These are phyloP conservation scores for Sebastes vulpes DNA, from an alignment of 2,797 vertebrate species.

Conservation along the genomic window DNA sequence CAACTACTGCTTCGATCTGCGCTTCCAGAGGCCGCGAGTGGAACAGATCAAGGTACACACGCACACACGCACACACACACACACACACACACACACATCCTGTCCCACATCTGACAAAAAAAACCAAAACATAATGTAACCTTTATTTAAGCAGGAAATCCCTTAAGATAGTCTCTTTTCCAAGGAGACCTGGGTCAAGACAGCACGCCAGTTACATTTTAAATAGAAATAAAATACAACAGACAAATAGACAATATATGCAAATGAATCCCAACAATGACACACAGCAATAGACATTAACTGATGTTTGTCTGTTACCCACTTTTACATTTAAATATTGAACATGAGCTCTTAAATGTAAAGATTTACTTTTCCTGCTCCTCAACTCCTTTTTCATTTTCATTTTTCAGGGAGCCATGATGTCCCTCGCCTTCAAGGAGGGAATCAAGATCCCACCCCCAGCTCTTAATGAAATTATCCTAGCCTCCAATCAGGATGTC, in stretches of 20 bases:
- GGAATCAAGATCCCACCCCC: constrained; percentile 95
- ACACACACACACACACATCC: background rate
- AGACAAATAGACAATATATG: background rate
- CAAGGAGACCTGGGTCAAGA: background rate
- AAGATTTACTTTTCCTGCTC: background rate
- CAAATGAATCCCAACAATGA: background rate
- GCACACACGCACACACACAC: background rate
- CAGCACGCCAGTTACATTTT: background rate
- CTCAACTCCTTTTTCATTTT: background rate
- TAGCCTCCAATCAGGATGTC: constrained; percentile 97
- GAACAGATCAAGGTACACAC: constrained; percentile 96
- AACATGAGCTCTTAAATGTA: background rate
- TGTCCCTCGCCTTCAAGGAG: constrained; percentile 97
- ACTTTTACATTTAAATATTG: background rate
- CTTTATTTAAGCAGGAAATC: no score
- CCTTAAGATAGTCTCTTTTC: background rate
- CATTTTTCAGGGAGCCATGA: constrained; percentile 92
- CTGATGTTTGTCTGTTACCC: background rate
- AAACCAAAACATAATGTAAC: no score
- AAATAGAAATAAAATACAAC: background rate
- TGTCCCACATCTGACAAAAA: background rate
- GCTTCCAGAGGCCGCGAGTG: constrained; percentile 94
- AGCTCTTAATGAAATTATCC: constrained; percentile 96
- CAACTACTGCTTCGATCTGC: constrained; percentile 97
- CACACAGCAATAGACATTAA: background rate